These are phyloP conservation scores for Mesoligia furuncula DNA, from an alignment of 2,888 invertebrate species.

Conservation along the genomic window DNA sequence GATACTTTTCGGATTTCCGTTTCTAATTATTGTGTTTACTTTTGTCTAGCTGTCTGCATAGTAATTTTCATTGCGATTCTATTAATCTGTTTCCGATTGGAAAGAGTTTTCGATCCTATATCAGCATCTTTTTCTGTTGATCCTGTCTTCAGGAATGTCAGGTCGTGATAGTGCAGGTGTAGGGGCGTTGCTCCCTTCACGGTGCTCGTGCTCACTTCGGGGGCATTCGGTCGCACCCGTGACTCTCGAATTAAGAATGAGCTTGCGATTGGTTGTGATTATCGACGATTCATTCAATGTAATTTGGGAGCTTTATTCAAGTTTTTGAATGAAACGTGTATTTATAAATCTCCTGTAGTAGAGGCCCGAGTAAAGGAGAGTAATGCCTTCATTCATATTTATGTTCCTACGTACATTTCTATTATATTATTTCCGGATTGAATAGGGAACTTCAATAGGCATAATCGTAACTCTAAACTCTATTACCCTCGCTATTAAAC, in stretches of 20 bases:
- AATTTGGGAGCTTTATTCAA: conserved; percentile 47
- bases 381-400: conserved; percentile 10
- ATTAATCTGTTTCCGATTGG: neutral
- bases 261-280: conserved; percentile 69
- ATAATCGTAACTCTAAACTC: conserved; percentile 33
- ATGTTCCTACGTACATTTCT: conserved; percentile 8
- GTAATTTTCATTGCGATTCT: conserved; percentile 6
- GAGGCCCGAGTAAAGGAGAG: neutral
- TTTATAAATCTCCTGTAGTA: conserved; percentile 29
- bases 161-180: conserved; percentile 84
- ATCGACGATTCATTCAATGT: conserved; percentile 53
- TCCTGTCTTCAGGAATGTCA: conserved; percentile 78
- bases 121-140: conserved; percentile 26
- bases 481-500: conserved; percentile 33
- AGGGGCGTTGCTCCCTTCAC: conserved; percentile 81
- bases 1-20: conserved; percentile 26
- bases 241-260: conserved; percentile 77
- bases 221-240: conserved; percentile 73
- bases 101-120: conserved; percentile 23
- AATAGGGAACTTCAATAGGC: conserved; percentile 2
- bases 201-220: conserved; percentile 74
- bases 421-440: conserved; percentile 28
- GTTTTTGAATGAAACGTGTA: conserved; percentile 37
- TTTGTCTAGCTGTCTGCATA: conserved; percentile 1
- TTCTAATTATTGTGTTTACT: conserved; percentile 39